phyloP scores from a whole-genome alignment of 2,888 invertebrate species.

The Barypeithes pellucidus region DNA sequence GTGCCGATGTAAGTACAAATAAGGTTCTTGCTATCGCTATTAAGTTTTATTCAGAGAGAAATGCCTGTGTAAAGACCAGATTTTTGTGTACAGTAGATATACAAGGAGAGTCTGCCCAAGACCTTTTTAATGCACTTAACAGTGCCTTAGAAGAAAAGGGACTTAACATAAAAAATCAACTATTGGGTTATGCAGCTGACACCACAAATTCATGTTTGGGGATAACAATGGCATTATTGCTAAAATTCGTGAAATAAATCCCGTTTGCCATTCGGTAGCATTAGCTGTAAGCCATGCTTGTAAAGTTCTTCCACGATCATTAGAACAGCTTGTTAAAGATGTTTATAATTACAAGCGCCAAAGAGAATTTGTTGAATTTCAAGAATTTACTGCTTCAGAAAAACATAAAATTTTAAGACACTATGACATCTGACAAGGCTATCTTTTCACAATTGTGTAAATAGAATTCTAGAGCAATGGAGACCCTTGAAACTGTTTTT shows the following conservation, averaged over 20 bases:
- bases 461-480: conserved; percentile 42
- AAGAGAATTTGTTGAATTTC: conserved; percentile 48
- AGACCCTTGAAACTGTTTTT: conserved; percentile 40
- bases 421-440: conserved; percentile 48
- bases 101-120: conserved; percentile 44
- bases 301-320: conserved; percentile 36
- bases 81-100: conserved; percentile 43
- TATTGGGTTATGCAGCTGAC: conserved; percentile 46
- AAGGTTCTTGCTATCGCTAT: conserved; percentile 43
- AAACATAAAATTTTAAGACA: conserved; percentile 48
- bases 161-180: conserved; percentile 34
- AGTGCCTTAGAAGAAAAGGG: conserved; percentile 31
- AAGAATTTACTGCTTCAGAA: conserved; percentile 40
- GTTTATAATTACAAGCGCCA: conserved; percentile 43
- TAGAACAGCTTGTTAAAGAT: conserved; percentile 44
- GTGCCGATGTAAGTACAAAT: conserved; percentile 46
- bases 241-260: conserved; percentile 47
- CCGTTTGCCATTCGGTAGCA: conserved; percentile 48
- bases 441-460: conserved; percentile 43
- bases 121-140: conserved; percentile 45
- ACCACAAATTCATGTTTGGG: conserved; percentile 53
- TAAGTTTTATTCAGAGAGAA: conserved; percentile 43
- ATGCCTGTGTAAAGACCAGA: conserved; percentile 42
- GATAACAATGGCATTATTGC: conserved; percentile 43
- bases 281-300: conserved; percentile 51